A percentile compares a stretch with the other conserved stretches of the same genome.
Evolutionary conservation across 2,113 vertebrate genomes (phyloP).

Genomic region (Dasyornis broadbenti): DNA sequence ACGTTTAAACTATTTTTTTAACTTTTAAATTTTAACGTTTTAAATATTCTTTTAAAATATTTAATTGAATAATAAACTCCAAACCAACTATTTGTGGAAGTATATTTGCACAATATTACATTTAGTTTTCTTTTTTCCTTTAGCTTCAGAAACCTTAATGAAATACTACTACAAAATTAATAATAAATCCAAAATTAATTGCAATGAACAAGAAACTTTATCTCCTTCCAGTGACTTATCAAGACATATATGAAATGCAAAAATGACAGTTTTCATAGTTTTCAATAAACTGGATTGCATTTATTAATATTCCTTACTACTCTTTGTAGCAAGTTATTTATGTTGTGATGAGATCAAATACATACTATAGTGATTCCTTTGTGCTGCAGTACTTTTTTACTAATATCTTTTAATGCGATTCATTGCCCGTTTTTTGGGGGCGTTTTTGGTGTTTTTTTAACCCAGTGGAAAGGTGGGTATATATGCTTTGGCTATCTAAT

Average conservation of each 20-base stretch:
- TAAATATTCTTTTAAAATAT: neutral
- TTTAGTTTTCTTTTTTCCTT: neutral
- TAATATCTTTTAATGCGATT: neutral
- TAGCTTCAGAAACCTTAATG: neutral
- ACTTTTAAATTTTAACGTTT: neutral
- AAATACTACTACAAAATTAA: neutral
- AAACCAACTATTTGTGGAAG: neutral
- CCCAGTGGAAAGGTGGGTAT: neutral
- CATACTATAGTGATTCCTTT: neutral
- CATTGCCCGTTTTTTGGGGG: neutral
- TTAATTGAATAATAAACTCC: neutral
- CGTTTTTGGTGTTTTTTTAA: rapidly evolving
- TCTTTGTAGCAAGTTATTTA: neutral
- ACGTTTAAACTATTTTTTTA: neutral
- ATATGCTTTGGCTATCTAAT: neutral
- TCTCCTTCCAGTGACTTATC: neutral
- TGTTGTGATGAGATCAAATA: neutral
- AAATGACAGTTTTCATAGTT: neutral
- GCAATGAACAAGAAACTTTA: neutral
- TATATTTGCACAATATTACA: neutral
- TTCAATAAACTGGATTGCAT: neutral
- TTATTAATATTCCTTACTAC: neutral
- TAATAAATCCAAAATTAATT: neutral
- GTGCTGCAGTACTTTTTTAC: neutral
- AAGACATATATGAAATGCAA: neutral